Base-by-base conservation (phyloP, 2,113 vertebrate genomes). In the Hippocampus abdominalis region DNA sequence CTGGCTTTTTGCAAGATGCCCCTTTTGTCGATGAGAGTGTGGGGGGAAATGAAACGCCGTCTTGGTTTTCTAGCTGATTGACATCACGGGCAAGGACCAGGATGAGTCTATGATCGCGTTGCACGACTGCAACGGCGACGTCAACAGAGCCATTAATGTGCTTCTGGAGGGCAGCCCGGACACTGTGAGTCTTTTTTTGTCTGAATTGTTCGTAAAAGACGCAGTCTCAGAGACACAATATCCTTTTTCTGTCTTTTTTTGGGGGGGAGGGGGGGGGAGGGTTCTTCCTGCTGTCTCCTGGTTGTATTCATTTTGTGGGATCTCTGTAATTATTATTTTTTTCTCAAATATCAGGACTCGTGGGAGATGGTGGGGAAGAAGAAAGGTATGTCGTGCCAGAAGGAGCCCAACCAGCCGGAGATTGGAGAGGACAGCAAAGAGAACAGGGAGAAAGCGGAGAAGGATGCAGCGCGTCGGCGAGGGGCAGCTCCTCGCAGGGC, bases 281-380 rank as follows among this genome's bases (percentile, higher is more conserved):
- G 32, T 4, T 3, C 9, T 10, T 25, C 21, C 53, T 25, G 32
- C 32, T 23, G 21, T 56, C n/a, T 56, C n/a, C n/a, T 11, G 10
- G 53, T 36, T 11, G 53, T 11, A 11, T n/a, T 27, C 3, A 27
- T 13, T 27, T 13, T 57, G 10, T 49, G 23, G 25, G 23, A 27
- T 27, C 3, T 20, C 48, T 8, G 57, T 29, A 10, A 25, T n/a
- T 27, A 12, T 8, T 8, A 13, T 60, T 18, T 20, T 10, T 36
- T 60, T 60, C 32, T 36, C 32, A 36, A 1, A 32, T 60, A 3
- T 8, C 76, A 98, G 97, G 95, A 99, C 81, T 98, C 97, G 67
- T 98, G 97, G 96, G 96, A 99, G 69, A 99, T 99, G 96, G 97
- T 99, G 3, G 97, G 97, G 46, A 98, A 98, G 92, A 99, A 99